Conservation (phyloP, 1,140 invertebrate species). For the Drosophila funebris region DNA sequence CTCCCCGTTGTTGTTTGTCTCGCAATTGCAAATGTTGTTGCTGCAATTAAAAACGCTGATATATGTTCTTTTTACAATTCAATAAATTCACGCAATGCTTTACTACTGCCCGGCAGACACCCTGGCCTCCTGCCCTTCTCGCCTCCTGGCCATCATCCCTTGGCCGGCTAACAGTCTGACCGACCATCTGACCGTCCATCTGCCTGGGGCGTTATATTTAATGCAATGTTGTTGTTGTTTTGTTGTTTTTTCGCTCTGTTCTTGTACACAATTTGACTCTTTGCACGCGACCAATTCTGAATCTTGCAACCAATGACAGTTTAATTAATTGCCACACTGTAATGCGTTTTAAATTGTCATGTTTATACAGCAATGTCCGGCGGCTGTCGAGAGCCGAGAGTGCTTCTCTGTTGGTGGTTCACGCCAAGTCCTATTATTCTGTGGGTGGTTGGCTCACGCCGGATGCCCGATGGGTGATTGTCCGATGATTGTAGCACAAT, state of each 20-base stretch:
- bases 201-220: slow-evolving; percentile 46
- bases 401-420: background rate
- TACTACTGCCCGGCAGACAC: slow-evolving; percentile 46
- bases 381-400: slow-evolving; percentile 27
- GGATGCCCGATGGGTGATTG: background rate
- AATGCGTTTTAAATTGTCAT: slow-evolving; percentile 82
- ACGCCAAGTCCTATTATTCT: slow-evolving; percentile 10
- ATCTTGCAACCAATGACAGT: slow-evolving; percentile 81
- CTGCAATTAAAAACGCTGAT: slow-evolving; percentile 80
- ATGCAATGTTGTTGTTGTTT: slow-evolving; percentile 38
- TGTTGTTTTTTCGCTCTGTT: background rate
- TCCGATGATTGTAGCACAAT: slow-evolving; percentile 17
- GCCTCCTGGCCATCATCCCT: slow-evolving; percentile 32
- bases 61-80: slow-evolving; percentile 82
- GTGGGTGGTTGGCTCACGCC: slow-evolving; percentile 4
- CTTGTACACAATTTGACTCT: slow-evolving; percentile 60
- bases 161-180: background rate
- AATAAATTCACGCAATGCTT: slow-evolving; percentile 78
- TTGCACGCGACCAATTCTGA: slow-evolving; percentile 67
- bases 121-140: background rate
- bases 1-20: slow-evolving; percentile 25
- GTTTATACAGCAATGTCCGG: slow-evolving; percentile 69
- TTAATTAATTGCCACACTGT: slow-evolving; percentile 81
- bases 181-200: slow-evolving; percentile 6
- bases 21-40: slow-evolving; percentile 35